phyloP scores from a whole-genome alignment of 2,888 invertebrate genomes.

The Agrenia bidenticulata region DNA sequence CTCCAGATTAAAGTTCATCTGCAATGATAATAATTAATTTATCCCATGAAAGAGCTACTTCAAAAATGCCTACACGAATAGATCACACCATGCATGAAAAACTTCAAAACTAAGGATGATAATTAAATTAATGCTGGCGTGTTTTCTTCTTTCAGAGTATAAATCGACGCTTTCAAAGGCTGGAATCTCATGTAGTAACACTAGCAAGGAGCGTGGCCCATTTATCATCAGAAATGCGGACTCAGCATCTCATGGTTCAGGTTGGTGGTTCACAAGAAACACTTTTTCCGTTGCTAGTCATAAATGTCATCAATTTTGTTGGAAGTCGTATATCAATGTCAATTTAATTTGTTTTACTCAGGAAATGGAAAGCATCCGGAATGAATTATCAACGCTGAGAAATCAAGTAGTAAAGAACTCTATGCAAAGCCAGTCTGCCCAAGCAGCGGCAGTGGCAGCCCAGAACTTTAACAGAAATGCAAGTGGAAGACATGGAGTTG shows the following conservation, averaged over 20 bases:
- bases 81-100: background rate
- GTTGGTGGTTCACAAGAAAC: conserved; percentile 56
- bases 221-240: conserved; percentile 85
- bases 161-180: conserved; percentile 80
- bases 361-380: conserved; percentile 83
- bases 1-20: too few relatives aligned
- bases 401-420: conserved; percentile 56
- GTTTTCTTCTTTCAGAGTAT: conserved; percentile 64
- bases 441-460: conserved; percentile 48
- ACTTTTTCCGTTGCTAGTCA: background rate
- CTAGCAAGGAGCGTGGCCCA: conserved; percentile 86
- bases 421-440: conserved; percentile 56
- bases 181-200: conserved; percentile 89
- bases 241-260: conserved; percentile 81
- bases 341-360: conserved; percentile 55
- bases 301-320: background rate
- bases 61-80: background rate
- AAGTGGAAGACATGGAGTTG: conserved; percentile 46
- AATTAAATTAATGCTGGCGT: background rate
- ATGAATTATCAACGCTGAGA: conserved; percentile 75
- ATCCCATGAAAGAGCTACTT: too few relatives aligned
- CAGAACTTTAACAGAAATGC: conserved; percentile 38
- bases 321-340: background rate
- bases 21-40: too few relatives aligned
- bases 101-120: too few relatives aligned